A percentile compares a stretch with the other conserved stretches of the same genome.
phyloP scores from a whole-genome alignment of 2,888 invertebrate genomes.

The Drosophila maculinotata region DNA sequence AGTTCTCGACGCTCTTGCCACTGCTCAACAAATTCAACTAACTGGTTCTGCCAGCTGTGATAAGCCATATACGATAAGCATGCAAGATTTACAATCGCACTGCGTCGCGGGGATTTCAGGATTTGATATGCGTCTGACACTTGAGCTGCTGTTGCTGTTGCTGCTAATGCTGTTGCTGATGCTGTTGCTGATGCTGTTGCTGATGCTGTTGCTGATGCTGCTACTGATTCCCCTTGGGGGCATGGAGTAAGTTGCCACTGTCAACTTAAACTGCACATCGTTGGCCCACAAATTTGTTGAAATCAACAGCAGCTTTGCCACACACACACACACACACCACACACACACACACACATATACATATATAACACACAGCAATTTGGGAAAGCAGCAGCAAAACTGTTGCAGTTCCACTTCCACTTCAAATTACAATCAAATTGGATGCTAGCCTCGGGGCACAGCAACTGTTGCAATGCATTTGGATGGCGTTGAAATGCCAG shows the following conservation, averaged over 20 bases:
- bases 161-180: constrained; percentile 27
- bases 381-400: constrained; percentile 26
- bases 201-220: constrained; percentile 26
- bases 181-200: constrained; percentile 36
- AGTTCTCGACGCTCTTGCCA: constrained; percentile 18
- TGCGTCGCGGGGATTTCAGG: constrained; percentile 62
- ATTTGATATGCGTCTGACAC: constrained; percentile 66
- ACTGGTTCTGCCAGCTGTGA: constrained; percentile 54
- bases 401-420: constrained; percentile 54
- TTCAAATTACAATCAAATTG: constrained; percentile 68
- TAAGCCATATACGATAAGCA: constrained; percentile 70
- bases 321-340: constrained; percentile 14
- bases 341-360: constrained; percentile 10
- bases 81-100: constrained; percentile 65
- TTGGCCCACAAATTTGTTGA: constrained; percentile 65
- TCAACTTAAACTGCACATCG: constrained; percentile 66
- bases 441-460: constrained; percentile 40
- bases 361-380: constrained; percentile 11
- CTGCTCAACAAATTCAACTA: constrained; percentile 20
- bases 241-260: constrained; percentile 57
- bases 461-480: constrained; percentile 62
- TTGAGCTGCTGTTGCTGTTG: constrained; percentile 50
- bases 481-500: constrained; percentile 39
- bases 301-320: constrained; percentile 56
- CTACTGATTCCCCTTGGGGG: constrained; percentile 63